Base-by-base conservation (phyloP, 1,140 invertebrate species). In the Leptonema lineaticorne region DNA sequence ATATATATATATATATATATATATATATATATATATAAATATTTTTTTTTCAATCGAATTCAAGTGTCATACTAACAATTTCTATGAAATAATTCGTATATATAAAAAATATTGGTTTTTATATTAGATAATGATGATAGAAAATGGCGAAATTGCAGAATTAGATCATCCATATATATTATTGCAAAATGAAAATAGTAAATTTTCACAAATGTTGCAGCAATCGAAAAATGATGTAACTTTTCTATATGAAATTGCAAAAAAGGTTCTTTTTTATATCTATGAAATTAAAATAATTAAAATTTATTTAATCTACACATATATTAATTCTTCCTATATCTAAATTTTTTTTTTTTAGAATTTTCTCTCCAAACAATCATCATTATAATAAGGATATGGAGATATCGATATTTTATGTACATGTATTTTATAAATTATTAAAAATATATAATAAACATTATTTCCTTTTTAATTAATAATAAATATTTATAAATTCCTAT, bases 161-260 rank as follows among this genome's bases (percentile, higher is more conserved):
- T 78, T 78, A 57, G 76, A 75, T 59, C 75, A 76, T 70, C 77
- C 79, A 0, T 70, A 75, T 37, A 72, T 72, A 30, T 67, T 80
- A 9, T 69, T 80, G 7, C 66, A 75, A 71, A 75, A 78, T 63
- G 37, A 66, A 66, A 58, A 67, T 33, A 41, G 70, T 28, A 16
- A 22, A 18, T 72, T 72, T 53, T 63, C 16, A n/a, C 30, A 37
- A 29, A 69, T 72, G 70, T 64, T 72, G 16, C 9, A 63, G 48
- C 22, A 28, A 20, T 41, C 53, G 8, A 29, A 56, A 29, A n/a
- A 64, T 18, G 46, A 8, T 45, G 18, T 24, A 1, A 24, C 24
- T 7, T 9, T 28, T 56, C 29, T 63, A 6, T 14, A 45, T 11
- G 33, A 45, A 45, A 45, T 46, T 24, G 59, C 59, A 16, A 46